Conservation (phyloP, 2,113 vertebrate genomes). For the Bujurquina vittata region DNA sequence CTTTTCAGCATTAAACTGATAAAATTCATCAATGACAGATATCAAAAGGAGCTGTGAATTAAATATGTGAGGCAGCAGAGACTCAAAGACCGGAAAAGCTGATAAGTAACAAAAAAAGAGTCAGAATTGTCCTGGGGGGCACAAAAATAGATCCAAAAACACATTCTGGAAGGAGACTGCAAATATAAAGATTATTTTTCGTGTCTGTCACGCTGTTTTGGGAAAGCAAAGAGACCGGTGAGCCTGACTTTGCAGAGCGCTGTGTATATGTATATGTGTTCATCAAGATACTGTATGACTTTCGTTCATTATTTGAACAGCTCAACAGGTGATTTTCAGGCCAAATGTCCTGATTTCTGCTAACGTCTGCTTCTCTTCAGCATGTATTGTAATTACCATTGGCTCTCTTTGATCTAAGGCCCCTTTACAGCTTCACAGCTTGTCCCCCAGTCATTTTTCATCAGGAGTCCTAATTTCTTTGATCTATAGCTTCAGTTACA, state of each 20-base stretch:
- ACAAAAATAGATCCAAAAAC: constrained; percentile 17
- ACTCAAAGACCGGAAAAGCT: constrained; percentile 15
- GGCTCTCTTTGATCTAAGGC: constrained; percentile 75
- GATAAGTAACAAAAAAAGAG: constrained; percentile 29
- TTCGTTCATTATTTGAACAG: constrained; percentile 75
- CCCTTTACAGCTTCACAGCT: constrained; percentile 61
- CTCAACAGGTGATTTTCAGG: constrained; percentile 81
- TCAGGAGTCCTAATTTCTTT: constrained; percentile 71
- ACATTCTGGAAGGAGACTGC: constrained; percentile 10
- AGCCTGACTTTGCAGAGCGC: constrained; percentile 61
- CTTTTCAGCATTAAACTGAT: constrained; percentile 2
- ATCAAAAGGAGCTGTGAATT: constrained; percentile 10
- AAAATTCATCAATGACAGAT: not conserved
- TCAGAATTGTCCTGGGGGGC: constrained; percentile 35
- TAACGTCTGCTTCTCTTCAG: constrained; percentile 63
- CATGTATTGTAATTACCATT: constrained; percentile 77
- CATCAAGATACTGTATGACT: constrained; percentile 49
- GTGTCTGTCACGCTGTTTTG: constrained; percentile 51
- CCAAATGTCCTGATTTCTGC: constrained; percentile 73
- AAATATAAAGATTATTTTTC: constrained; percentile 57
- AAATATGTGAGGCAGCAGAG: constrained; percentile 19
- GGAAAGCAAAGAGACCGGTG: constrained; percentile 69
- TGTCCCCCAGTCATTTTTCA: constrained; percentile 72
- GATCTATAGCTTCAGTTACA: constrained; percentile 61
- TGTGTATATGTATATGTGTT: constrained; percentile 46